Percentiles rank a stretch among this genome's conserved stretches.
Conservation (phyloP, 2,113 vertebrate species). For the Potamarius usumacintae region DNA sequence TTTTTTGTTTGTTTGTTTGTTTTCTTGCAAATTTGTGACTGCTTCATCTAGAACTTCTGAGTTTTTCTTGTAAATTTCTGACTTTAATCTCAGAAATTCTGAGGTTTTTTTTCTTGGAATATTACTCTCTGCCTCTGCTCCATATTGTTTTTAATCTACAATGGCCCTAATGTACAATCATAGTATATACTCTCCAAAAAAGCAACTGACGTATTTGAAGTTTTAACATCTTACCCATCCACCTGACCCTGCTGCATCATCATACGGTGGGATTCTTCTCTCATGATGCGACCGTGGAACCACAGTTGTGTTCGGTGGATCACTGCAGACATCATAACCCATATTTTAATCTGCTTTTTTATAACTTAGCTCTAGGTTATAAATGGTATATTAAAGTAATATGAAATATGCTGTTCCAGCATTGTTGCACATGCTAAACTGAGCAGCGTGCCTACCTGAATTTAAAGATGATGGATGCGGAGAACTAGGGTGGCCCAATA, state of each 20-base stretch:
- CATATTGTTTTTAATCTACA: too few species aligned
- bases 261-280: slow-evolving; percentile 93
- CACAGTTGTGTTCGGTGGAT: slow-evolving; percentile 95
- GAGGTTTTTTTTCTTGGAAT: too few species aligned
- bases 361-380: background rate
- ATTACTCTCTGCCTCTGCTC: too few species aligned
- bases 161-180: too few species aligned
- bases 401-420: background rate
- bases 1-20: too few species aligned
- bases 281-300: slow-evolving; percentile 93
- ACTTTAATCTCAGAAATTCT: too few species aligned
- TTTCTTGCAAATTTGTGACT: too few species aligned
- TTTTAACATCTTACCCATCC: slow-evolving; percentile 81
- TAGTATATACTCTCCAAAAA: too few species aligned
- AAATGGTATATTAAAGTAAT: background rate
- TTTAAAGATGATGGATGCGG: slow-evolving; percentile 87
- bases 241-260: slow-evolving; percentile 95
- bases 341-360: background rate
- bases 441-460: slow-evolving; percentile 70
- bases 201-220: background rate
- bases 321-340: slow-evolving; percentile 69
- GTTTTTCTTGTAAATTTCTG: too few species aligned
- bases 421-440: background rate
- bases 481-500: slow-evolving; percentile 90
- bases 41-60: too few species aligned